Evolutionary conservation across 2,797 vertebrate species (phyloP), one percentile per base, ranked within the genome.

Genomic region (Diglossa cyanea): DNA sequence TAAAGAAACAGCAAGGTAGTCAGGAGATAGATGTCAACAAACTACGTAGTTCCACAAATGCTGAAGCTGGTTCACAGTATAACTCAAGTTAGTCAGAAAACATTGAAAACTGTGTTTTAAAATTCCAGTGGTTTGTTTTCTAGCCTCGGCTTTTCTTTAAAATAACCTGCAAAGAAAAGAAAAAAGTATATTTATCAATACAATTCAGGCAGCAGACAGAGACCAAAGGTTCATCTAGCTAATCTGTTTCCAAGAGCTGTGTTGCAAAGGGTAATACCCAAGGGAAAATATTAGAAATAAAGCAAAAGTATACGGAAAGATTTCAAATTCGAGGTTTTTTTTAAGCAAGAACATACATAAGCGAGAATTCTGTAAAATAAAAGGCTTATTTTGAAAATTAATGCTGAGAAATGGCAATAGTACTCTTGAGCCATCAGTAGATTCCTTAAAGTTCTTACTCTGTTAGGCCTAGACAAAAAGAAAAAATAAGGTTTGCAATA

Each of bases 131-230:
- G 68, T 95, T 91, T 93, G 93, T 84, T 88, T 88, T 93, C 96
- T 98, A 98, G 92, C 98, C 98, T 97, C 93, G 97, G 95, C 97
- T 98, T 96, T 98, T 98, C 98, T 98, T 98, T 93, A 98, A 95
- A 96, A 97, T 96, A 91, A 97, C 94, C 98, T 98, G 97, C 37
- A 58, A 88, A 87, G 58, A 66, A 55, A 68, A 63, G 50, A 66
- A 61, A 58, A 85, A 75, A 88, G 33, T 73, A 73, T 70, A 94
- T 81, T 95, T 61, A 71, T 83, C 24, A 79, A 37, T 79, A 74
- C 28, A 79, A 54, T 53, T 54, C 75, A 88, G 55, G 37, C 16
- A 80, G 31, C 51, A 76, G n/a, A 17, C 84, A 79, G 40, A 95
- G 40, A 89, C 7, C n/a, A 70, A 88, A 73, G 17, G 9, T 54